Evolutionary conservation across 1,140 invertebrate genomes (phyloP), one percentile per base, ranked within the genome.

Genomic region (Phortica variegata): DNA sequence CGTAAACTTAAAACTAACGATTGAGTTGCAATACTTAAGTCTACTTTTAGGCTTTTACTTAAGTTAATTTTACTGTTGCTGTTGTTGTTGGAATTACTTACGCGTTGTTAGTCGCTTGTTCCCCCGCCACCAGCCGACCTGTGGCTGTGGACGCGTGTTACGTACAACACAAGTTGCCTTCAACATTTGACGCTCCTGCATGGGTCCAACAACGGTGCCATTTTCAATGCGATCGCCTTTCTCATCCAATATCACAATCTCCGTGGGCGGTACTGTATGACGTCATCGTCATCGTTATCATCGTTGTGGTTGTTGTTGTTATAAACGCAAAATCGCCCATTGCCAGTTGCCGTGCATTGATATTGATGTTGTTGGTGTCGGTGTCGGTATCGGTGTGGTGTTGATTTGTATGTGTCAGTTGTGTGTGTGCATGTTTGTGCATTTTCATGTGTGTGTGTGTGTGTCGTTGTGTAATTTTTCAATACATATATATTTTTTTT

Each of bases 181-280:
- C 5, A 76, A 46, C 37, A 44, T 57, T 46, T 75, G 62, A 0
- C 73, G 58, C 39, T 76, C 74, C 52, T 73, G 60, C 60, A 76
- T 62, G 40, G 74, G 74, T 47, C 74, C 74, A 42, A 74, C 54
- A 42, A 57, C 47, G 43, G 58, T 59, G 44, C 71, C 65, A 39
- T 76, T 76, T 33, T 65, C 49, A 16, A 76, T 71, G 39, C 59
- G 55, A 58, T 74, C 73, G 43, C 63, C 70, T 40, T 75, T 73
- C 36, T 62, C 73, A 56, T 76, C 68, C 56, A 73, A 50, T 50
- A 75, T 65, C 51, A 73, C 49, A 54, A 76, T 55, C 56, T 71
- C 68, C 36, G 59, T 59, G 50, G 74, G 74, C 59, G 74, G 73
- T 57, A 76, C 74, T 76, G 54, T 37, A 41, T 33, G 36, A 46